Conservation (phyloP, 2,113 vertebrate species). For the Eupsittula cactorum region DNA sequence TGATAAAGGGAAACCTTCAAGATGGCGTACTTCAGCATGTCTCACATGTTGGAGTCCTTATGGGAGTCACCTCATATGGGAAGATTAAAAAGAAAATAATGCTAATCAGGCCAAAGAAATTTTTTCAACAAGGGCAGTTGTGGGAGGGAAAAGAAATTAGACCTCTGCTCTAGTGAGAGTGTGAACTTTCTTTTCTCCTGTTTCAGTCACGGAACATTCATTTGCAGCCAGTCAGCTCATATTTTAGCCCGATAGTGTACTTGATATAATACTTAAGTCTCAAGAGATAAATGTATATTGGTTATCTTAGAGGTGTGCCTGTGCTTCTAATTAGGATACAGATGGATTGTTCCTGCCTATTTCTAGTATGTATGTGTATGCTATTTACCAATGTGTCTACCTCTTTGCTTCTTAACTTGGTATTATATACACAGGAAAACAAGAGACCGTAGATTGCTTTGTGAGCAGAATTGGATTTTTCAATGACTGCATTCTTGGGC, state of each 20-base stretch:
- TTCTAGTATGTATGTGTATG: not conserved
- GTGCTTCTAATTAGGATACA: conserved; percentile 23
- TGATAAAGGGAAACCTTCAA: not conserved
- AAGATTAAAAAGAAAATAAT: conserved; percentile 13
- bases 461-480: conserved; percentile 25
- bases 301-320: conserved; percentile 3
- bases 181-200: not conserved
- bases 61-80: not conserved
- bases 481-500: not conserved
- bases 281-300: not conserved
- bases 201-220: not conserved
- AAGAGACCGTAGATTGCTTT: not conserved
- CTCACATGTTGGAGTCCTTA: not conserved
- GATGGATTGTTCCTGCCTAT: not conserved
- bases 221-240: conserved; percentile 27
- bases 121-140: conserved; percentile 22
- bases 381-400: not conserved
- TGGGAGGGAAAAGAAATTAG: conserved; percentile 34
- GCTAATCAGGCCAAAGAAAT: conserved; percentile 47
- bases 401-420: not conserved
- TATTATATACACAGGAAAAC: not conserved
- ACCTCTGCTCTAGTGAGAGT: conserved; percentile 5
- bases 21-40: not conserved
- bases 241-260: not conserved
- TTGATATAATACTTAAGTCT: conserved; percentile 17